Percentiles rank a stretch among this genome's conserved stretches.
Evolutionary conservation across 2,888 invertebrate genomes (phyloP).

Genomic region (Caenorhabditis sulstoni): DNA sequence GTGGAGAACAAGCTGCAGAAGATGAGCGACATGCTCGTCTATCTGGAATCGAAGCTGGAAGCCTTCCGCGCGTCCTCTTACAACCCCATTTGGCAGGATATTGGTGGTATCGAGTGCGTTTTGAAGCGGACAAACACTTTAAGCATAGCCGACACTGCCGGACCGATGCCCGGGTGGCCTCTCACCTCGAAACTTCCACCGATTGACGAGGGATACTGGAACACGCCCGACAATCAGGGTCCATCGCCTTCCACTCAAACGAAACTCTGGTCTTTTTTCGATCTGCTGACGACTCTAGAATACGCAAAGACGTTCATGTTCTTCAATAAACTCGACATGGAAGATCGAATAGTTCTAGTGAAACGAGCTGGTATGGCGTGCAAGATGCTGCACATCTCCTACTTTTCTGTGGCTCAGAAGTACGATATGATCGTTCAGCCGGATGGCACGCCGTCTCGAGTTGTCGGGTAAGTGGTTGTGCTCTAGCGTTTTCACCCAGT

Average conservation of each 20-base stretch:
- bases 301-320: conserved; percentile 52
- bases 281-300: conserved; percentile 40
- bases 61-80: conserved; percentile 31
- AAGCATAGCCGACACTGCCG: conserved; percentile 14
- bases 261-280: conserved; percentile 39
- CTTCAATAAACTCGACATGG: conserved; percentile 22
- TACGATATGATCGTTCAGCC: conserved; percentile 24
- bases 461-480: too few species aligned
- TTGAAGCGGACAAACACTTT: background rate
- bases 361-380: conserved; percentile 21
- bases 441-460: conserved; percentile 20
- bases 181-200: background rate
- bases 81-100: conserved; percentile 33
- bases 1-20: conserved; percentile 18
- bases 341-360: conserved; percentile 24
- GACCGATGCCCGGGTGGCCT: conserved; percentile 45
- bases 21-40: conserved; percentile 18
- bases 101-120: too few species aligned
- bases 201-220: too few species aligned
- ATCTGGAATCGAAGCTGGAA: conserved; percentile 39
- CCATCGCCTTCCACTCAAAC: background rate
- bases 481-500: background rate
- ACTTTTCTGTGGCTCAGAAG: conserved; percentile 10
- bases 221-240: too few species aligned
- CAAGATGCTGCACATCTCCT: conserved; percentile 45